Evolutionary conservation across 1,140 invertebrate species (phyloP), one percentile per base, ranked within the genome.

Genomic region (Heliothis subflexa): DNA sequence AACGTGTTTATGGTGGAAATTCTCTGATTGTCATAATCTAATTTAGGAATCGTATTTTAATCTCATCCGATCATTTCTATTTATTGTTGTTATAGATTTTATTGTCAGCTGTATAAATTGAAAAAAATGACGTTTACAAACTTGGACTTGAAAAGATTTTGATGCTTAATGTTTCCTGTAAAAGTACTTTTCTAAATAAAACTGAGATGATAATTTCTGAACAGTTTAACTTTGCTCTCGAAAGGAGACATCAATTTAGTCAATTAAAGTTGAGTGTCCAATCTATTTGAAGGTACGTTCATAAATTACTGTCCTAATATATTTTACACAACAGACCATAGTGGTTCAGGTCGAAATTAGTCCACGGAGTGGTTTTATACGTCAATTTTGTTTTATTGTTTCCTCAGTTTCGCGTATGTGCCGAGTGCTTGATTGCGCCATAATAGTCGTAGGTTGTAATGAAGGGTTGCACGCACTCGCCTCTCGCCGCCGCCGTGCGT

Each of bases 351-450:
- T 84, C 50, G 83, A 83, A 87, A 90, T 89, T 86, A 88, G 87
- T 89, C 78, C 84, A 89, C 85, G 87, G 85, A 88, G 85, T 85
- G 86, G 86, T 87, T 89, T 90, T 88, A 88, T 90, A 86, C 86
- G 85, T 89, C 89, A 88, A 91, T 91, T 88, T 87, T 87, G 85
- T 91, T 91, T 89, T 90, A 90, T 91, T 91, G 85, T 91, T 88
- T 88, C 88, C 88, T 87, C 80, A 88, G 88, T 91, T 92, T 88
- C 85, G 86, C 86, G 89, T 93, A 92, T 93, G 88, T 92, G 91
- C 87, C 82, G 88, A 91, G 89, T 83, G 85, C 82, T 90, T 93
- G 90, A 94, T 93, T 93, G 89, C 90, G 83, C 90, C 86, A 88
- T 94, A 94, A 93, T 92, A 86, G 87, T 83, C 87, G 85, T 85